phyloP scores from a whole-genome alignment of 2,797 vertebrate genomes.

The Neosilurus hyrtlii region DNA sequence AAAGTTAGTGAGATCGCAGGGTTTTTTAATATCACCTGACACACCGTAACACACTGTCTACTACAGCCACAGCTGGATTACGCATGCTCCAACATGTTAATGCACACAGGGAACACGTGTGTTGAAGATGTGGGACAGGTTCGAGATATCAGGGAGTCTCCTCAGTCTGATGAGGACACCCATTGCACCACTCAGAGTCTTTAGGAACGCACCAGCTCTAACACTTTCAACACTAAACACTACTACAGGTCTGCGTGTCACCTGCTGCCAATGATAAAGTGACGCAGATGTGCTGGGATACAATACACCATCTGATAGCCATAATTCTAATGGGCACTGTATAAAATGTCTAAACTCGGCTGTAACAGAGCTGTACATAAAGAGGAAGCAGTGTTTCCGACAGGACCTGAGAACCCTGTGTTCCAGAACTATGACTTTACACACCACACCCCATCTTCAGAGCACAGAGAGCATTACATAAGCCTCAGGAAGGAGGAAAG shows the following conservation, averaged over 20 bases:
- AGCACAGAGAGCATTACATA: constrained; percentile 30
- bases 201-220: background rate
- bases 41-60: background rate
- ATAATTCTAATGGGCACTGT: background rate
- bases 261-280: background rate
- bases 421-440: constrained; percentile 12
- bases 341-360: background rate
- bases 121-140: background rate
- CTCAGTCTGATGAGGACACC: background rate
- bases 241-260: background rate
- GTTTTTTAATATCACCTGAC: background rate
- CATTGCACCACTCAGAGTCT: background rate
- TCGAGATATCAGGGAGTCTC: constrained; percentile 3
- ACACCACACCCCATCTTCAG: constrained; percentile 47
- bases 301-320: background rate
- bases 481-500: constrained; percentile 26
- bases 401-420: constrained; percentile 10
- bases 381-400: constrained; percentile 27
- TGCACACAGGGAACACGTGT: background rate
- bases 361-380: constrained; percentile 29
- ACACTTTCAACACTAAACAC: background rate
- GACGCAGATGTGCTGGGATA: background rate
- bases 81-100: background rate
- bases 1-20: constrained; percentile 30
- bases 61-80: background rate